phyloP scores from a whole-genome alignment of 2,888 invertebrate species.

The Spodoptera picta region DNA sequence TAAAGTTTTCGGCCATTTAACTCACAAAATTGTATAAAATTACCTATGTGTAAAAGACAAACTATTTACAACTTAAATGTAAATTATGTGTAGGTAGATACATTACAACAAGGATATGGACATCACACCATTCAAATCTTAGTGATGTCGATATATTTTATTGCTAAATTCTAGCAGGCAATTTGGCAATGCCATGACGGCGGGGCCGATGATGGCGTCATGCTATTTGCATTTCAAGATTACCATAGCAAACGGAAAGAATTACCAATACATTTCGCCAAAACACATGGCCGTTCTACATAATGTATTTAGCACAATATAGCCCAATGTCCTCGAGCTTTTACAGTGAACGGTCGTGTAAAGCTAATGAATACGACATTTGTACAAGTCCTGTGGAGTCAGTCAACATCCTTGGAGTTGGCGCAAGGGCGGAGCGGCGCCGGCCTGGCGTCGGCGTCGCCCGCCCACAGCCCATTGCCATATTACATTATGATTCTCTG shows the following conservation, averaged over 20 bases:
- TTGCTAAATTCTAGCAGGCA: no score
- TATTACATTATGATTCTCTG: conserved; percentile 41
- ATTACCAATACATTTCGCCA: background rate
- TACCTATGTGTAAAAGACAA: no score
- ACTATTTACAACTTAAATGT: no score
- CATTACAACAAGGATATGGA: no score
- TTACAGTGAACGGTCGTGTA: conserved; percentile 35
- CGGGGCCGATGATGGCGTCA: background rate
- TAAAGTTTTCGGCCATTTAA: no score
- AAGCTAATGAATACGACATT: conserved; percentile 51
- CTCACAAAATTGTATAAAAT: no score
- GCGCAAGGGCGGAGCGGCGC: conserved; percentile 41
- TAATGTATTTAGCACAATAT: conserved; percentile 14
- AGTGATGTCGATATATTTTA: no score
- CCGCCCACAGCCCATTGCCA: conserved; percentile 33
- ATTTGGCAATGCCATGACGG: no score
- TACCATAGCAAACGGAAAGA: background rate
- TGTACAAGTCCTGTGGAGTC: conserved; percentile 49
- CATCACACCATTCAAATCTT: no score
- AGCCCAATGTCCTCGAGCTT: conserved; percentile 4
- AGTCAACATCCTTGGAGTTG: conserved; percentile 43
- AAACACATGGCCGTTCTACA: background rate
- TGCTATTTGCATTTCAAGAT: conserved; percentile 8
- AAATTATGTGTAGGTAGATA: no score
- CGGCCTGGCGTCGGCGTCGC: conserved; percentile 35